phyloP scores from a whole-genome alignment of 1,140 invertebrate species.

The Dysdera silvatica region DNA sequence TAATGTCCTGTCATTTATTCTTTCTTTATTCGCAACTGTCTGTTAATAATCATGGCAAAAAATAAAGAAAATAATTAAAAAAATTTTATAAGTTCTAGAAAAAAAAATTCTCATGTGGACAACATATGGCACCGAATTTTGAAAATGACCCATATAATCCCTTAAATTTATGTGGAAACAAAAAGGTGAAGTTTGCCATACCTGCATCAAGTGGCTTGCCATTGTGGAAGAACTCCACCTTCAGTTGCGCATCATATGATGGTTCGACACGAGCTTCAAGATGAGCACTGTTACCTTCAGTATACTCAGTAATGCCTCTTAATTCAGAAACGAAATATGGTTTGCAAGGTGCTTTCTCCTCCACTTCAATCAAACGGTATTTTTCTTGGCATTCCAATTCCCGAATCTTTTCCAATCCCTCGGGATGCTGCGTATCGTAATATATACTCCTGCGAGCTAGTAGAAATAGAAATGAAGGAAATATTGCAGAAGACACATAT shows the following conservation, averaged over 20 bases:
- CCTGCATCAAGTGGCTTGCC: conserved; percentile 53
- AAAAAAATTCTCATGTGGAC: no score
- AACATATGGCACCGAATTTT: no score
- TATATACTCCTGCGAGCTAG: conserved; percentile 62
- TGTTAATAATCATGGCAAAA: no score
- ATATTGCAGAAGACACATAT: neutral
- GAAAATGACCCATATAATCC: no score
- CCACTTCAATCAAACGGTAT: conserved; percentile 34
- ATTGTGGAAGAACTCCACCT: conserved; percentile 70
- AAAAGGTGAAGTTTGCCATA: no score
- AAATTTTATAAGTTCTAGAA: no score
- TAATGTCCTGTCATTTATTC: no score
- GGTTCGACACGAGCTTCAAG: conserved; percentile 61
- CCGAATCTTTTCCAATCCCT: conserved; percentile 83
- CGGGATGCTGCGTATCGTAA: conserved; percentile 90
- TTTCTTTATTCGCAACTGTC: no score
- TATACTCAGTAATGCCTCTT: conserved; percentile 69
- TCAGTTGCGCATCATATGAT: conserved; percentile 79
- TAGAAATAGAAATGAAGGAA: conserved; percentile 3
- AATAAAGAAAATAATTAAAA: no score
- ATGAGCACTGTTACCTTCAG: conserved; percentile 81
- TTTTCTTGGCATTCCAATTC: conserved; percentile 66
- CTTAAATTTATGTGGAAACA: no score
- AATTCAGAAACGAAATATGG: conserved; percentile 77
- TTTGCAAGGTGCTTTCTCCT: conserved; percentile 70